Evolutionary conservation across 2,888 invertebrate species (phyloP).

Genomic region (Colletes collaris): DNA sequence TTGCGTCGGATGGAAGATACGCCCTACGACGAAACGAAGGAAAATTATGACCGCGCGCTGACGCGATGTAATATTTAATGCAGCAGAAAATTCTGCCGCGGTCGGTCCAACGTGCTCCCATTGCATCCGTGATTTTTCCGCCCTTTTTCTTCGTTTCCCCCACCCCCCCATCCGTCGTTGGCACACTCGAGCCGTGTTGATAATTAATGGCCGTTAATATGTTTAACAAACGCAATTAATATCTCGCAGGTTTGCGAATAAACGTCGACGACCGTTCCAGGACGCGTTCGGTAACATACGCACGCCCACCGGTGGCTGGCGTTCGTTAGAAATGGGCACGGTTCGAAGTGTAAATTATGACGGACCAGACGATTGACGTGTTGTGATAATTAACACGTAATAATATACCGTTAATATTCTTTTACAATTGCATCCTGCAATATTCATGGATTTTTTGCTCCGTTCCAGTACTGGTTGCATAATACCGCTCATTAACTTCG

Average conservation of each 20-base stretch:
- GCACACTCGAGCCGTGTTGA: slow-evolving; percentile 5
- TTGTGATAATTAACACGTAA: slow-evolving; percentile 60
- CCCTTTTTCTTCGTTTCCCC: background rate
- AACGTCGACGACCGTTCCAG: background rate
- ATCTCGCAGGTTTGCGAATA: slow-evolving; percentile 15
- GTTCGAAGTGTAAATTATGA: slow-evolving; percentile 38
- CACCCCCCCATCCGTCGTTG: background rate
- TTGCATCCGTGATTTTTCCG: slow-evolving; percentile 26
- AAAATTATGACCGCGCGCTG: slow-evolving; percentile 53
- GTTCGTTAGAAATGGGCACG: slow-evolving; percentile 34
- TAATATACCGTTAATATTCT: slow-evolving; percentile 65
- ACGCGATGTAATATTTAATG: slow-evolving; percentile 58
- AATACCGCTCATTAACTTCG: slow-evolving; percentile 66
- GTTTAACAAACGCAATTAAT: slow-evolving; percentile 56
- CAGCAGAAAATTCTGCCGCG: slow-evolving; percentile 49
- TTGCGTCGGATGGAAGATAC: slow-evolving; percentile 49
- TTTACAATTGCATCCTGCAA: slow-evolving; percentile 55
- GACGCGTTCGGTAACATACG: background rate
- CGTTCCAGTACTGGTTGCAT: slow-evolving; percentile 64
- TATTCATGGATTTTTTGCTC: slow-evolving; percentile 57
- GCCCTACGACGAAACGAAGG: slow-evolving; percentile 56
- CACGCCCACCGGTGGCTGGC: no score
- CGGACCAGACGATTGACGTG: slow-evolving; percentile 53
- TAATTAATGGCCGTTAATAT: slow-evolving; percentile 45
- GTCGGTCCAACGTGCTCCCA: slow-evolving; percentile 15